phyloP scores from a whole-genome alignment of 1,140 invertebrate species.

The Drosophila rufa region DNA sequence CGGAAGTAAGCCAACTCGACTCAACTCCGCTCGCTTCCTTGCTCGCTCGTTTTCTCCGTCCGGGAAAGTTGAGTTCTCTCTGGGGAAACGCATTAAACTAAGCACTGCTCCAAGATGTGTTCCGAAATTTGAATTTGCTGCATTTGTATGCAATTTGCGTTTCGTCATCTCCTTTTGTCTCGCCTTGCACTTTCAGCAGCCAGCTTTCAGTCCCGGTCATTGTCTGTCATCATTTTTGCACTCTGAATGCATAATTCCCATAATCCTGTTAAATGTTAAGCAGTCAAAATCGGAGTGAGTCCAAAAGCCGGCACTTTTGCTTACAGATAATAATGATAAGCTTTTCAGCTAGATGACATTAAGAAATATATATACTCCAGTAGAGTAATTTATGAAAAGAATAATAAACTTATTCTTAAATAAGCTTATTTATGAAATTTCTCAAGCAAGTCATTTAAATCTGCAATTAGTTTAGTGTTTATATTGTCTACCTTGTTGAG shows the following conservation, averaged over 20 bases:
- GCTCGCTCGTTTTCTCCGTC: slow-evolving; percentile 9
- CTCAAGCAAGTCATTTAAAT: too few species aligned
- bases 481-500: too few species aligned
- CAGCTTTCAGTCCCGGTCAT: slow-evolving; percentile 15
- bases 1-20: slow-evolving; percentile 64
- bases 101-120: slow-evolving; percentile 58
- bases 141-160: slow-evolving; percentile 79
- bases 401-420: neutral
- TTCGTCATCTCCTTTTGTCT: slow-evolving; percentile 60
- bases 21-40: slow-evolving; percentile 2
- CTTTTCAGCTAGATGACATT: slow-evolving; percentile 2
- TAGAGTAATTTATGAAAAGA: neutral
- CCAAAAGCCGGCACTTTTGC: neutral
- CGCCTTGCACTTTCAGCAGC: slow-evolving; percentile 12
- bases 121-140: slow-evolving; percentile 32
- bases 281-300: slow-evolving; percentile 4
- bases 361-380: neutral
- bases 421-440: neutral
- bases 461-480: too few species aligned
- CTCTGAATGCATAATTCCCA: slow-evolving; percentile 69
- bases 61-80: slow-evolving; percentile 25
- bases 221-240: slow-evolving; percentile 69
- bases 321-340: slow-evolving; percentile 25
- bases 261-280: slow-evolving; percentile 69
- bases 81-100: slow-evolving; percentile 72